These are phyloP conservation scores for Ploceus nigricollis DNA, from an alignment of 2,113 vertebrate species.

Conservation along the genomic window DNA sequence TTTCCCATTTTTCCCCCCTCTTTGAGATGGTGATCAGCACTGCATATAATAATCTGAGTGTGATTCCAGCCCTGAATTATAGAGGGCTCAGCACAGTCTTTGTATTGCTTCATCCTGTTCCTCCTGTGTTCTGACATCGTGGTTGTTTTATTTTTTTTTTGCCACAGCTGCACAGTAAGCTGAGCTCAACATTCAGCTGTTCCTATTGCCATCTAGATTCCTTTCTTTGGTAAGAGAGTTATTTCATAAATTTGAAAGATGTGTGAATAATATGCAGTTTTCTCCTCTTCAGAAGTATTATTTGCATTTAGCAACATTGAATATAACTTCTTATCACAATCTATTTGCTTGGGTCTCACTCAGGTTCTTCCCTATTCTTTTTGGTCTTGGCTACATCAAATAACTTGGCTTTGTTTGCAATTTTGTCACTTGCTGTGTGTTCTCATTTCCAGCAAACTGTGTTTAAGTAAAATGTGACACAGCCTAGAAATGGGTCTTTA, in stretches of 20 bases:
- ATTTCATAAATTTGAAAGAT: slow-evolving; percentile 33
- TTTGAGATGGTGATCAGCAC: neutral
- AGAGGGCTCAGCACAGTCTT: slow-evolving; percentile 20
- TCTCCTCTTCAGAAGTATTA: neutral
- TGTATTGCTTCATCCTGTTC: slow-evolving; percentile 3
- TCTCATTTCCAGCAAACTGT: neutral
- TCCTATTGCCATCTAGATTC: neutral
- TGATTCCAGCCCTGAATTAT: neutral
- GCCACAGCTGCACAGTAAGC: slow-evolving; percentile 40
- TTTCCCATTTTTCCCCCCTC: neutral
- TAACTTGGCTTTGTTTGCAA: neutral
- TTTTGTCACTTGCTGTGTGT: neutral
- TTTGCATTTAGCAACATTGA: slow-evolving; percentile 20
- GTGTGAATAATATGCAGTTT: neutral
- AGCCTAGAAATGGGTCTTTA: neutral
- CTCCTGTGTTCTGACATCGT: neutral
- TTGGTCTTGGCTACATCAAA: neutral
- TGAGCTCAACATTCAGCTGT: slow-evolving; percentile 60
- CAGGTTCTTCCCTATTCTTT: neutral
- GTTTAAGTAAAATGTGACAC: neutral
- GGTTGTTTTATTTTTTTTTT: neutral
- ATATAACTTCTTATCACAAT: neutral
- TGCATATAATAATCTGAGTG: neutral
- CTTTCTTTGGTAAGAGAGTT: slow-evolving; percentile 13
- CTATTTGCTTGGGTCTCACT: neutral